These are phyloP conservation scores for Drosophila macrospina DNA, from an alignment of 2,888 invertebrate genomes.

Conservation along the genomic window DNA sequence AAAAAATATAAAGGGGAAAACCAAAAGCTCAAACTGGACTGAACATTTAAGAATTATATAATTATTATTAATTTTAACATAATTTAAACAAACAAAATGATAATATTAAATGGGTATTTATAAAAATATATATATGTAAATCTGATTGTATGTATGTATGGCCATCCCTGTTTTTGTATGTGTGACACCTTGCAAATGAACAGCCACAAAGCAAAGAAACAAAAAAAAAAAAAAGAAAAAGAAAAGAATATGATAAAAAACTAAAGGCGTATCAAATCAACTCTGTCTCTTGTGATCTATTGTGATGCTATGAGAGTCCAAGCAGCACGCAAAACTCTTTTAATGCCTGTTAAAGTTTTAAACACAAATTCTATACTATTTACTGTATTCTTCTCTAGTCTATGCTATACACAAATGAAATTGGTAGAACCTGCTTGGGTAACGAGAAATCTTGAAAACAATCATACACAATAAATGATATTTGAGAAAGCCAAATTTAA, in stretches of 20 bases:
- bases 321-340: constrained; percentile 79
- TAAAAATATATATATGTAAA: constrained; percentile 64
- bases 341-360: constrained; percentile 78
- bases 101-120: constrained; percentile 54
- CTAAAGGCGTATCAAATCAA: constrained; percentile 65
- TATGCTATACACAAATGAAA: constrained; percentile 49
- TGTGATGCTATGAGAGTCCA: constrained; percentile 75
- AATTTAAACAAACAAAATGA: constrained; percentile 36
- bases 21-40: constrained; percentile 83
- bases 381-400: constrained; percentile 55
- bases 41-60: constrained; percentile 79
- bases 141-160: constrained; percentile 64
- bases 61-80: constrained; percentile 59
- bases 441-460: constrained; percentile 59
- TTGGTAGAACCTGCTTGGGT: constrained; percentile 52
- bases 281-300: constrained; percentile 80
- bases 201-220: neutral
- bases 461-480: constrained; percentile 77
- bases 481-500: constrained; percentile 60
- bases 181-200: constrained; percentile 43
- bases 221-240: constrained; percentile 17
- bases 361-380: constrained; percentile 48
- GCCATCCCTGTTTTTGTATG: constrained; percentile 55
- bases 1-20: constrained; percentile 69
- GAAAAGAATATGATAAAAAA: constrained; percentile 6